Evolutionary conservation across 2,888 invertebrate species (phyloP).

Genomic region (Orchestes rusci): DNA sequence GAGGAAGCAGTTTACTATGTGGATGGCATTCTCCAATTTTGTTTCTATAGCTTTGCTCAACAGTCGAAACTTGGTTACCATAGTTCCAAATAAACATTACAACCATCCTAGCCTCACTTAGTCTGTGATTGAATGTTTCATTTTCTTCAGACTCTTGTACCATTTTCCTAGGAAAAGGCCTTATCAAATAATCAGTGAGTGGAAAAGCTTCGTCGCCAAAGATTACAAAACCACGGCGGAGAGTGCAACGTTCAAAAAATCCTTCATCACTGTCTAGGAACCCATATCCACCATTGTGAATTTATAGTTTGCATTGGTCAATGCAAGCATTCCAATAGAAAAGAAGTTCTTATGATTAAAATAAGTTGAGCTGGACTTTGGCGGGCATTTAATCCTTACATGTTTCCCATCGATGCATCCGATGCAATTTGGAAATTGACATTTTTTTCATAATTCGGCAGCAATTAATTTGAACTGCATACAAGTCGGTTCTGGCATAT

Average conservation of each 20-base stretch:
- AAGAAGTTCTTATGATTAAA: constrained; percentile 4
- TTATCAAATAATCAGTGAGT: constrained; percentile 19
- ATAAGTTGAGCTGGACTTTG: constrained; percentile 11
- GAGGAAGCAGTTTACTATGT: not conserved
- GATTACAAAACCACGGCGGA: constrained; percentile 11
- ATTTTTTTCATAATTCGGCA: constrained; percentile 12
- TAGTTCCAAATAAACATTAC: constrained; percentile 29
- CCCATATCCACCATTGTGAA: constrained; percentile 16
- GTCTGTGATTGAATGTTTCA: constrained; percentile 12
- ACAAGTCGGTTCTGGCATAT: not conserved
- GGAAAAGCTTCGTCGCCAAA: constrained; percentile 17
- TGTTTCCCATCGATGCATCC: constrained; percentile 16
- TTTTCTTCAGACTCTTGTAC: constrained; percentile 10
- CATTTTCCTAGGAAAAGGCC: constrained; percentile 21
- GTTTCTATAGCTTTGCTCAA: constrained; percentile 19
- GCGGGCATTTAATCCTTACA: constrained; percentile 12
- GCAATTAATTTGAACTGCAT: too few relatives aligned
- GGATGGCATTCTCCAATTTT: constrained; percentile 12
- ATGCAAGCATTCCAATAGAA: constrained; percentile 5
- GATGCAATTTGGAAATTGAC: constrained; percentile 20
- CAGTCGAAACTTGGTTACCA: constrained; percentile 17
- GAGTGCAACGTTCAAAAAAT: constrained; percentile 6
- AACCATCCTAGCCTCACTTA: constrained; percentile 27
- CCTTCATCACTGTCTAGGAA: constrained; percentile 15
- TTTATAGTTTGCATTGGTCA: constrained; percentile 15